Evolutionary conservation across 64 coral and sea anemone species (phyloP), one percentile per base, ranked within the genome.

Genomic region (Exaiptasia diaphana): DNA sequence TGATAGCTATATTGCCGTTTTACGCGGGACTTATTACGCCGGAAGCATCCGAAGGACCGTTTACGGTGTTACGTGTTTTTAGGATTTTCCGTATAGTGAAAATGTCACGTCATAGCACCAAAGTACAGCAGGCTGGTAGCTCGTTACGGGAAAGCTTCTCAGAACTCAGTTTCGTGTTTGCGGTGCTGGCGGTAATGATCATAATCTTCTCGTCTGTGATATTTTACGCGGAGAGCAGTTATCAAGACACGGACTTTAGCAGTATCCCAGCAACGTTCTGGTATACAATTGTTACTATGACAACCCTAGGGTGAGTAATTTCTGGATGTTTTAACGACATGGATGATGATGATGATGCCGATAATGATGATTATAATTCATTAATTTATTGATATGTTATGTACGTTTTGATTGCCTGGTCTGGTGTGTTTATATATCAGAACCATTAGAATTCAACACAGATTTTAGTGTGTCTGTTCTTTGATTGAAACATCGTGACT

Each of bases 251-350:
- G 3, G 90, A 68, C 4, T 95, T 95, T 28, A 64, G 40, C n/a
- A 82, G 87, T 64, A 89, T 95, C 49, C 91, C 86, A 13, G 79
- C 86, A 5, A 95, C 91, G 7, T 95, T 95, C 49, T 95, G 91
- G 91, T 95, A 95, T 42, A 88, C 86, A 18, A 95, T 95, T 68
- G 91, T 95, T 39, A 95, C 91, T 44, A 95, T 95, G 91, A 95
- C 91, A 80, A 95, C 91, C 4, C 80, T 95, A 24, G 91, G 91
- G 91, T 95, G 73, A 89, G 86, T 73, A n/a, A n/a, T n/a, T n/a
- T n/a, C n/a, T n/a, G n/a, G n/a, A n/a, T n/a, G n/a, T n/a, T n/a
- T n/a, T n/a, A n/a, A n/a, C n/a, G n/a, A n/a, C n/a, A n/a, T n/a
- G n/a, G n/a, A n/a, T n/a, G n/a, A n/a, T n/a, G n/a, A n/a, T n/a